Conservation (phyloP, 2,113 vertebrate genomes). For the Climacteris rufus region DNA sequence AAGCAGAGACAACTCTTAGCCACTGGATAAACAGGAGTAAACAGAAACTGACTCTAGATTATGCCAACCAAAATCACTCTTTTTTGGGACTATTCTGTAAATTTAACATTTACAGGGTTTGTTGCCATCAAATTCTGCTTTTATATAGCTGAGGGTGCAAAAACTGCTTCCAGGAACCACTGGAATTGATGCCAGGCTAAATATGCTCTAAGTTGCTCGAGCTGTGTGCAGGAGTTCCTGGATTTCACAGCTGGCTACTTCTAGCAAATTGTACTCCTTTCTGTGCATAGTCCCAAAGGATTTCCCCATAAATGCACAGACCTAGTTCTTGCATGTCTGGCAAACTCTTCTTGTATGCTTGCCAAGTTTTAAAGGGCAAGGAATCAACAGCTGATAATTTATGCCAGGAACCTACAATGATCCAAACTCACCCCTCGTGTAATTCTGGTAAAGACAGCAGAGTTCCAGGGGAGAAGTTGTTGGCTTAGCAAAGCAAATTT, state of each 20-base stretch:
- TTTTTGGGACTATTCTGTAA: background rate
- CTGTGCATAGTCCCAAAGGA: background rate
- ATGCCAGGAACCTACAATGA: constrained; percentile 47
- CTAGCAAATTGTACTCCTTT: constrained; percentile 48
- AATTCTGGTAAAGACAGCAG: constrained; percentile 53
- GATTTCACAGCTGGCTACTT: constrained; percentile 56
- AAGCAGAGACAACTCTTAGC: background rate
- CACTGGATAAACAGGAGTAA: background rate
- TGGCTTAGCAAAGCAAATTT: constrained; percentile 60
- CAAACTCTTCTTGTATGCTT: constrained; percentile 46
- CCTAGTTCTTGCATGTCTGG: constrained; percentile 36
- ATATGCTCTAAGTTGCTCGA: background rate
- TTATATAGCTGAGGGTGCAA: background rate
- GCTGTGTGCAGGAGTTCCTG: constrained; percentile 2
- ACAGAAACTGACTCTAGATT: background rate
- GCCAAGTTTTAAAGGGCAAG: constrained; percentile 61
- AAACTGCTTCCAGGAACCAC: background rate
- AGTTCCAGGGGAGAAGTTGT: constrained; percentile 48
- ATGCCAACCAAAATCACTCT: background rate
- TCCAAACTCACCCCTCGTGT: constrained; percentile 54
- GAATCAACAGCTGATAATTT: constrained; percentile 57
- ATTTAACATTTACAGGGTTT: background rate
- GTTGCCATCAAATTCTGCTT: background rate
- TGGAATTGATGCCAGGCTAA: background rate
- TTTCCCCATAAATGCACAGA: constrained; percentile 44